A percentile compares a stretch with the other conserved stretches of the same genome.
Evolutionary conservation across 2,888 invertebrate genomes (phyloP).

Genomic region (Drosophila hawaiiensis): DNA sequence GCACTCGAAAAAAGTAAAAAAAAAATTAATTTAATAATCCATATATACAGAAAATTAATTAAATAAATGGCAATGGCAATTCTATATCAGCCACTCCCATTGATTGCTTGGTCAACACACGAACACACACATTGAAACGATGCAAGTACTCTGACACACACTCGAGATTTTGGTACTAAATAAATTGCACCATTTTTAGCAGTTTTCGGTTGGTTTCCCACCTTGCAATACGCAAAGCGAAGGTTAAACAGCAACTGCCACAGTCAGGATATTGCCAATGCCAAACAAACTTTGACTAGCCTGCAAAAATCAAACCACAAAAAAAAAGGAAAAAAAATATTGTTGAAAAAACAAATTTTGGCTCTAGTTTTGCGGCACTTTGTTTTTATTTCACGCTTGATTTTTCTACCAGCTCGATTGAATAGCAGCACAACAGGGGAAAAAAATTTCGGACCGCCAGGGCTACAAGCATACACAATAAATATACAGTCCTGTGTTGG

Average conservation of each 20-base stretch:
- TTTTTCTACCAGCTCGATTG: conserved; percentile 71
- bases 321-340: conserved; percentile 16
- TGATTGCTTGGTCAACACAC: conserved; percentile 47
- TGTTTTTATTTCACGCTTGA: conserved; percentile 37
- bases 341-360: conserved; percentile 36
- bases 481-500: conserved; percentile 37
- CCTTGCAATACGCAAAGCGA: conserved; percentile 44
- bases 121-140: conserved; percentile 1
- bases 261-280: conserved; percentile 72
- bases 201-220: conserved; percentile 7
- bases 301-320: conserved; percentile 27
- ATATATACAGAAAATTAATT: conserved; percentile 57
- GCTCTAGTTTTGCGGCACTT: conserved; percentile 57
- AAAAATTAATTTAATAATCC: conserved; percentile 32
- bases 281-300: conserved; percentile 74
- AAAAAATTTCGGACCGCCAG: conserved; percentile 32
- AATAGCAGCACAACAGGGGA: conserved; percentile 55
- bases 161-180: conserved; percentile 21
- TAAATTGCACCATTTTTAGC: conserved; percentile 38
- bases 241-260: conserved; percentile 60
- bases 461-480: conserved; percentile 1
- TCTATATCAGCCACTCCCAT: conserved; percentile 10
- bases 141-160: conserved; percentile 11
- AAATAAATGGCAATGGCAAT: conserved; percentile 44
- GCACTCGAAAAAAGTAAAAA: conserved; percentile 57